Conservation (phyloP, 2,888 invertebrate species). For the Clistopyga incitator region DNA sequence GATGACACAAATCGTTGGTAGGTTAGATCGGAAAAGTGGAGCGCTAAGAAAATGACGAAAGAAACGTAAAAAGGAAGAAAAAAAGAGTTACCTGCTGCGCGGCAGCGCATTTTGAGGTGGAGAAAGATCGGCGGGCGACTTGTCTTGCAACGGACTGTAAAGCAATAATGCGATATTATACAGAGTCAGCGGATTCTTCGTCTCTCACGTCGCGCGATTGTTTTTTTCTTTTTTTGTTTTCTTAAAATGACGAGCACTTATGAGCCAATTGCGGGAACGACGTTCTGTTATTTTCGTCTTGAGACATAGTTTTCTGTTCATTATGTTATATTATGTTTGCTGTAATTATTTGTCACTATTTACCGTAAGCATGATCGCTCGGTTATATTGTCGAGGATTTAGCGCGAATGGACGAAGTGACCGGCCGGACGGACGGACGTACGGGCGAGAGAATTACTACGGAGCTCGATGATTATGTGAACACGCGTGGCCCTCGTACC, state of each 20-base stretch:
- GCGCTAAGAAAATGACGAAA: conserved; percentile 4
- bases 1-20: not conserved
- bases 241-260: conserved; percentile 3
- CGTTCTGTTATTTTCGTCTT: not conserved
- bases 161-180: conserved; percentile 40
- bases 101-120: conserved; percentile 81
- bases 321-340: not conserved
- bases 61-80: not conserved
- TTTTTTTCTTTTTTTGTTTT: not conserved
- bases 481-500: conserved; percentile 63
- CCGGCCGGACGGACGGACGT: conserved; percentile 35
- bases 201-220: conserved; percentile 26
- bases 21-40: conserved; percentile 28
- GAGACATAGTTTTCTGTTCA: not conserved
- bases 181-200: conserved; percentile 30
- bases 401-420: conserved; percentile 30
- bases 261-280: not conserved
- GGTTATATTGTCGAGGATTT: conserved; percentile 48
- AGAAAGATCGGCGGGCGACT: conserved; percentile 80
- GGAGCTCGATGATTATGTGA: conserved; percentile 27
- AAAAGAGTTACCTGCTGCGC: conserved; percentile 81
- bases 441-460: conserved; percentile 25
- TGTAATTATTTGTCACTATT: conserved; percentile 60
- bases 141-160: conserved; percentile 79
- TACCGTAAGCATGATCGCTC: conserved; percentile 78